Evolutionary conservation across 2,113 vertebrate species (phyloP), one percentile per base, ranked within the genome.

Genomic region (Rhipidura dahli): DNA sequence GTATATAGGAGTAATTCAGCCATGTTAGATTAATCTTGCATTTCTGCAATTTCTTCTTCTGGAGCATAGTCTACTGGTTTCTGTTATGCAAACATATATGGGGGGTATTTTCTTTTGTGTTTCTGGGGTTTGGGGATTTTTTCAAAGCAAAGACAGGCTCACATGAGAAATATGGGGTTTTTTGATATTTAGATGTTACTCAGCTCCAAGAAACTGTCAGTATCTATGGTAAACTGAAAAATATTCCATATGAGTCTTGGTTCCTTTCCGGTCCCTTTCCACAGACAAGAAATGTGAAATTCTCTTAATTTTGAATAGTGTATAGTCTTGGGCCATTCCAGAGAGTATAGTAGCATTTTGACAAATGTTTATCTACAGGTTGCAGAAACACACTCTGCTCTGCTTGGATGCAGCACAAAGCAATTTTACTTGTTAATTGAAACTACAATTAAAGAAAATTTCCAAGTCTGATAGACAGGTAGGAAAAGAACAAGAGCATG

Each of bases 111-210:
- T 66, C 26, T 75, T 90, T 4, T 33, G 10, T 19, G 39, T 0
- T 69, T 76, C 69, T 5, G 8, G 11, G 21, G 20, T 44, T 30
- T 50, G 26, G 2, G 3, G 1, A 1, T 24, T 21, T 60, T 93
- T 69, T 63, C 11, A 13, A 90, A 88, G 14, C 7, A 69, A 87
- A 59, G 6, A 10, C 26, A 24, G 11, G 1, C 82, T 73, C 10
- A n/a, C 19, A 3, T 78, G 28, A 70, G 51, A 77, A 78, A 18
- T 11, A 3, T 65, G 5, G 13, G 2, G 6, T 0, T 12, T 42
- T 83, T 75, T 87, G n/a, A 64, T 66, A 37, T 6, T 47, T 53
- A 64, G 24, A 19, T 68, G 24, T 40, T 63, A 4, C 15, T 89
- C 6, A 56, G 15, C 45, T 84, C 75, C 40, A 64, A 64, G n/a